Percentiles rank a stretch among this genome's conserved stretches.
phyloP scores from a whole-genome alignment of 2,113 vertebrate species.

The Nycticorax nycticorax region DNA sequence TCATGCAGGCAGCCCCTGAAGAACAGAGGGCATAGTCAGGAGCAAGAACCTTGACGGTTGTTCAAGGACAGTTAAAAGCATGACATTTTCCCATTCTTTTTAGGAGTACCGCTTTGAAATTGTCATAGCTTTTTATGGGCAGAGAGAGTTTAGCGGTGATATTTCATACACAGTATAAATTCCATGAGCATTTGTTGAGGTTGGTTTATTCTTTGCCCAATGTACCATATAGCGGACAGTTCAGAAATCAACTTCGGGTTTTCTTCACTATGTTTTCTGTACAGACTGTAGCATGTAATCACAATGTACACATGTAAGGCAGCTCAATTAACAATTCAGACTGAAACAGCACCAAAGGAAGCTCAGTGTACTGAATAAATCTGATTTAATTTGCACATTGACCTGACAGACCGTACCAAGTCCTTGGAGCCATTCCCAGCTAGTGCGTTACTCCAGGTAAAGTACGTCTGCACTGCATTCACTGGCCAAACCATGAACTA shows the following conservation, averaged over 20 bases:
- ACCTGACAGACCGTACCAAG: constrained; percentile 39
- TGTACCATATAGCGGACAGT: neutral
- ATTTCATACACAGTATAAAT: neutral
- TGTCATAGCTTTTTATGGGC: neutral
- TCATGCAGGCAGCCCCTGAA: neutral
- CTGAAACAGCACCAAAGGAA: constrained; percentile 18
- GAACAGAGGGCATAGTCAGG: neutral
- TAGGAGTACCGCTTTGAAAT: neutral
- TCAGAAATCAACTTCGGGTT: neutral
- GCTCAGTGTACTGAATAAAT: constrained; percentile 6
- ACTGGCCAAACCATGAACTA: neutral
- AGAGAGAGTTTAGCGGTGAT: neutral
- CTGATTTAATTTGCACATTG: constrained; percentile 50
- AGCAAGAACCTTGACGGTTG: neutral
- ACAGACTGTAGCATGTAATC: neutral
- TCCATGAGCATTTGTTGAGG: neutral
- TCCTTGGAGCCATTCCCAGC: constrained; percentile 30
- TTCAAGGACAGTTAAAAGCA: neutral
- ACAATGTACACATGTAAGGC: neutral
- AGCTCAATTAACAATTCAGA: neutral
- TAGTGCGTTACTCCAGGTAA: neutral
- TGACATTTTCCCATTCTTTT: neutral
- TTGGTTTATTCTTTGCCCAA: neutral
- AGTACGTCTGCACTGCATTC: neutral
- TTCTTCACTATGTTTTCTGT: neutral